Percentiles rank a stretch among this genome's conserved stretches.
These are phyloP conservation scores for Botia almorhae DNA, from an alignment of 2,797 vertebrate species.

Conservation along the genomic window DNA sequence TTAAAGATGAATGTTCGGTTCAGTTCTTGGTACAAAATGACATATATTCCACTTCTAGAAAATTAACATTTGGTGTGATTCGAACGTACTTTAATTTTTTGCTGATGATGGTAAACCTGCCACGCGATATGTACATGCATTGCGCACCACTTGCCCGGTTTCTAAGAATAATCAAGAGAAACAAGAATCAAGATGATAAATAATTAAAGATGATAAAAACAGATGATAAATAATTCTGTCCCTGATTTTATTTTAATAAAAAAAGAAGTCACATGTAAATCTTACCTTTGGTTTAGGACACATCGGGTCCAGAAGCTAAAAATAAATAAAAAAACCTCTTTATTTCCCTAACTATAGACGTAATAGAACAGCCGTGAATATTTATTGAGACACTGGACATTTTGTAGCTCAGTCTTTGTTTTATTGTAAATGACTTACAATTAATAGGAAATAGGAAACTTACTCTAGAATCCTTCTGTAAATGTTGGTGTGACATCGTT, in stretches of 20 bases:
- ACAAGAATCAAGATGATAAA: no score
- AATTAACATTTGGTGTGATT: conserved; percentile 1
- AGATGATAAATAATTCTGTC: not conserved
- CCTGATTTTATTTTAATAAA: conserved; percentile 12
- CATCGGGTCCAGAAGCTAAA: conserved; percentile 94
- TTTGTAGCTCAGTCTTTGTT: not conserved
- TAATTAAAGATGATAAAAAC: no score
- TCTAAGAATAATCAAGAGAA: conserved; percentile 78
- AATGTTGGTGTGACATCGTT: conserved; percentile 91
- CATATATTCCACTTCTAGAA: no score
- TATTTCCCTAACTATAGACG: not conserved
- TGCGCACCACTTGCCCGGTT: conserved; percentile 98
- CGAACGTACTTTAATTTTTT: conserved; percentile 95
- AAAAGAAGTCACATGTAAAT: conserved; percentile 45
- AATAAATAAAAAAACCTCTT: no score
- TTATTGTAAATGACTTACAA: not conserved
- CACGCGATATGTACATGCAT: conserved; percentile 99
- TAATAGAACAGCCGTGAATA: not conserved
- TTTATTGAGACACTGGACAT: not conserved
- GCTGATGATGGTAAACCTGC: conserved; percentile 99
- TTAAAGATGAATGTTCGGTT: not conserved
- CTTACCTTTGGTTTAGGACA: conserved; percentile 97
- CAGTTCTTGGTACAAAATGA: not conserved
- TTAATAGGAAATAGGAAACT: conserved; percentile 52
- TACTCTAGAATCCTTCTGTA: conserved; percentile 98